Percentiles rank a stretch among this genome's conserved stretches.
Conservation (phyloP, 2,888 invertebrate species). For the Tridacna crocea region DNA sequence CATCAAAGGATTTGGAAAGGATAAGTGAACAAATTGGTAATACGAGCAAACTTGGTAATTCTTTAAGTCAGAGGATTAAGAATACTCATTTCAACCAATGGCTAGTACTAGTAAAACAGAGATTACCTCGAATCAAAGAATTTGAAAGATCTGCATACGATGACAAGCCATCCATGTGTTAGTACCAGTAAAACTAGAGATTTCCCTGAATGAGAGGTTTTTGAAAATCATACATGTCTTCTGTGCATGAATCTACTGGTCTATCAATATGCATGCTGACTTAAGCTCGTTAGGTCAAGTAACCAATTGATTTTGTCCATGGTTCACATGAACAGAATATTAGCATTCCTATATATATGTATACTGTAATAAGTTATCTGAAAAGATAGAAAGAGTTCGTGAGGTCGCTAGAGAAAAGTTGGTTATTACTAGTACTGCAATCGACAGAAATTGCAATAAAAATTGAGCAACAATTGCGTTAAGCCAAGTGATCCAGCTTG, state of each 20-base stretch:
- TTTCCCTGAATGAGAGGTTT: no score
- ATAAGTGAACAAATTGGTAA: no score
- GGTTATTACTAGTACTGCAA: background rate
- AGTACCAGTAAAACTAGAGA: background rate
- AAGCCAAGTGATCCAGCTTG: background rate
- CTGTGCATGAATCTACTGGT: slow-evolving; percentile 43
- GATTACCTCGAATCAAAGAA: background rate
- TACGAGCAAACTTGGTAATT: no score
- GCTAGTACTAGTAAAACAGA: background rate
- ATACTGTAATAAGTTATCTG: background rate
- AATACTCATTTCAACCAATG: background rate
- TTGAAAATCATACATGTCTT: slow-evolving; percentile 33
- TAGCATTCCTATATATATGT: background rate
- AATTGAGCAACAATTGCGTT: background rate
- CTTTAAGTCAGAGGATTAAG: no score
- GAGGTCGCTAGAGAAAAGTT: background rate
- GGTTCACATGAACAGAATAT: background rate
- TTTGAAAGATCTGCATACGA: background rate
- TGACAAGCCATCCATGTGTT: background rate
- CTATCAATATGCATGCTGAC: slow-evolving; percentile 42
- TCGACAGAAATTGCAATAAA: background rate
- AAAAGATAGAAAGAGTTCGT: slow-evolving; percentile 8
- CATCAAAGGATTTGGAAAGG: no score
- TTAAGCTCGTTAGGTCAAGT: slow-evolving; percentile 41
- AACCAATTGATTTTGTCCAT: background rate